A percentile compares a stretch with the other conserved stretches of the same genome.
Evolutionary conservation across 2,797 vertebrate species (phyloP).

Genomic region (Tiaroga cobitis): DNA sequence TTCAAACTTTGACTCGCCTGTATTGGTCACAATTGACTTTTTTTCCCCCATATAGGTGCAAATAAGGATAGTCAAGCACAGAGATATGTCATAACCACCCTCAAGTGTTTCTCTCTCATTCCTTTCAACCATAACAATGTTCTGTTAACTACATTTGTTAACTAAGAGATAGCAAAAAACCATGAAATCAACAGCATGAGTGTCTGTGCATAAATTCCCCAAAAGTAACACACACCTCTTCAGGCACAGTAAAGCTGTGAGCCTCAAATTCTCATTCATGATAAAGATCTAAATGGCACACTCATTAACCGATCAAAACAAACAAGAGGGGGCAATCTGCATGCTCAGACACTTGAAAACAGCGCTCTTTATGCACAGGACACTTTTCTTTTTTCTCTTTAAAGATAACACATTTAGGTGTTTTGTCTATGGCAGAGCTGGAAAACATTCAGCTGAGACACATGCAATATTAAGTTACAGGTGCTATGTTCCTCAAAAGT

Average conservation of each 20-base stretch:
- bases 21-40: background rate
- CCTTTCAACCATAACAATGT: slow-evolving; percentile 74
- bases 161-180: slow-evolving; percentile 70
- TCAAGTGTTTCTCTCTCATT: slow-evolving; percentile 73
- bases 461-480: background rate
- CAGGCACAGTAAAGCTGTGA: slow-evolving; percentile 73
- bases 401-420: background rate
- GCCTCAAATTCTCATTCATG: slow-evolving; percentile 73
- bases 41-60: background rate
- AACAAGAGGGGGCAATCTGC: slow-evolving; percentile 65
- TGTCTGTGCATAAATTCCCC: slow-evolving; percentile 74
- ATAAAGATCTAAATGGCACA: slow-evolving; percentile 65
- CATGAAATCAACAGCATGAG: slow-evolving; percentile 76
- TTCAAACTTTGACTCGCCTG: background rate
- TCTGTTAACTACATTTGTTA: slow-evolving; percentile 70
- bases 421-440: background rate
- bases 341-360: slow-evolving; percentile 24
- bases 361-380: background rate
- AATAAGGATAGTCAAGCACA: slow-evolving; percentile 15
- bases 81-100: slow-evolving; percentile 71
- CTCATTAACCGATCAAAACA: slow-evolving; percentile 77
- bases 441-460: background rate
- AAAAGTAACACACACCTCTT: slow-evolving; percentile 77
- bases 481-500: background rate
- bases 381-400: slow-evolving; percentile 6